Evolutionary conservation across 2,113 vertebrate genomes (phyloP).

Genomic region (Pleuronectes platessa): DNA sequence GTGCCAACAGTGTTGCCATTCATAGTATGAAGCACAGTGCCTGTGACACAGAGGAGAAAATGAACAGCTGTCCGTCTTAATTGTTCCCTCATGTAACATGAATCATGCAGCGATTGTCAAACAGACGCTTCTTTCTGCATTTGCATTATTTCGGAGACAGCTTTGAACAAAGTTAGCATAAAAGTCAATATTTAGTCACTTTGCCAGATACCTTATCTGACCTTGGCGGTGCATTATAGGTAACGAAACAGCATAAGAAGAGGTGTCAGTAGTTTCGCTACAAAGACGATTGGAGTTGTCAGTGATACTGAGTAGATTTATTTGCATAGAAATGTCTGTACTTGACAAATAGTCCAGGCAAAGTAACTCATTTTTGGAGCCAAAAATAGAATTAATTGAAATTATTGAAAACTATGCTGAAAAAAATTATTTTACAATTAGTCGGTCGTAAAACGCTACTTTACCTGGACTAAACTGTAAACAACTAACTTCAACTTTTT

Average conservation of each 20-base stretch:
- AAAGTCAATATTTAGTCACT: neutral
- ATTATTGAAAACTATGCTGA: no score
- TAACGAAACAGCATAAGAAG: neutral
- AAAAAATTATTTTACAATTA: no score
- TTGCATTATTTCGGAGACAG: neutral
- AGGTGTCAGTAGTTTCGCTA: neutral
- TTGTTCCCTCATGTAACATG: slow-evolving; percentile 6
- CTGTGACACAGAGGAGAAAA: slow-evolving; percentile 14
- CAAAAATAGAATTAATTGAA: no score
- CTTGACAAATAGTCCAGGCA: no score
- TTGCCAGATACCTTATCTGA: neutral
- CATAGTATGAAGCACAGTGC: slow-evolving; percentile 6
- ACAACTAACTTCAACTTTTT: no score
- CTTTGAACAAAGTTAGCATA: neutral
- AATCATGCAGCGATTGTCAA: slow-evolving; percentile 10
- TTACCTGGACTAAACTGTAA: no score
- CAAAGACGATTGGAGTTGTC: neutral
- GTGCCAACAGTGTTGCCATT: slow-evolving; percentile 17
- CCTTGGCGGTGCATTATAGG: neutral
- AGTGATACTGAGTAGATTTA: neutral
- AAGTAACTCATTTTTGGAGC: no score
- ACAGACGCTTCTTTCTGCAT: neutral
- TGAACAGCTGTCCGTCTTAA: slow-evolving; percentile 9
- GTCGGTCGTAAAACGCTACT: no score
- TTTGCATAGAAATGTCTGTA: no score